Conservation (phyloP, 2,888 invertebrate genomes). For the Trichopoda pennipes region DNA sequence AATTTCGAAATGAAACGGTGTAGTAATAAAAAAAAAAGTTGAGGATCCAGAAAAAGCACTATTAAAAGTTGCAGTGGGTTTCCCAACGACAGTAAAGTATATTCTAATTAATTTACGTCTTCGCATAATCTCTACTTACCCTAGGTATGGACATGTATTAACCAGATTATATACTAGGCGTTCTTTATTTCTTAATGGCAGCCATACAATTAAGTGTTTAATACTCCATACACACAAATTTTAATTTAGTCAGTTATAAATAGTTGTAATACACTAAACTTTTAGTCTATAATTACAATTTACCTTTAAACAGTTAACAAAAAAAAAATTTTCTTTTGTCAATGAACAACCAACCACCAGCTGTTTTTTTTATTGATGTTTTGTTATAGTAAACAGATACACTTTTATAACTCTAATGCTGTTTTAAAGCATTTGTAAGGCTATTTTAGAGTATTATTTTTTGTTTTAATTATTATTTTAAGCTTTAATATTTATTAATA, state of each 20-base stretch:
- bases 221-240: too few species aligned
- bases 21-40: not conserved
- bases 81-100: too few species aligned
- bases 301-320: not conserved
- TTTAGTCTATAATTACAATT: constrained; percentile 7
- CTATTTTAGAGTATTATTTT: too few species aligned
- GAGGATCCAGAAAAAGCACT: not conserved
- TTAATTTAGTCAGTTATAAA: not conserved
- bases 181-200: too few species aligned
- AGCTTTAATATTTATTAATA: too few species aligned
- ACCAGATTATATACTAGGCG: too few species aligned
- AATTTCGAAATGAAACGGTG: constrained; percentile 2
- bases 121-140: too few species aligned
- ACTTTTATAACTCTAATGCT: not conserved
- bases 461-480: not conserved
- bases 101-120: too few species aligned
- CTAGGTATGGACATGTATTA: too few species aligned
- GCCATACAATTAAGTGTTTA: too few species aligned
- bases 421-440: too few species aligned
- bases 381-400: constrained; percentile 33
- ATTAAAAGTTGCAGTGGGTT: not conserved
- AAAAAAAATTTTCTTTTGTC: constrained; percentile 1
- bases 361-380: constrained; percentile 31
- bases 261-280: not conserved
- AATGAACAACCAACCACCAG: constrained; percentile 37